Evolutionary conservation across 2,797 vertebrate genomes (phyloP).

Genomic region (Sebastes minor): DNA sequence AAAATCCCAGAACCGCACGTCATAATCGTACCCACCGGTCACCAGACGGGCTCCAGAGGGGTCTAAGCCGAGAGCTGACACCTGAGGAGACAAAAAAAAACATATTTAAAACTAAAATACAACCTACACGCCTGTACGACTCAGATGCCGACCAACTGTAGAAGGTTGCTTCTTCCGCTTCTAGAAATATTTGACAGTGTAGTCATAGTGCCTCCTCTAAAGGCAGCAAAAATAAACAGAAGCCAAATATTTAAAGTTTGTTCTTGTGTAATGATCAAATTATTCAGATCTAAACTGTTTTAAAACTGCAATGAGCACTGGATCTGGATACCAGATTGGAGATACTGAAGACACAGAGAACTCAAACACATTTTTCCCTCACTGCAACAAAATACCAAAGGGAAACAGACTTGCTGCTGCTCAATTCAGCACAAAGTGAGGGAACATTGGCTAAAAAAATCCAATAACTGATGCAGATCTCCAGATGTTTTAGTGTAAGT

Average conservation of each 20-base stretch:
- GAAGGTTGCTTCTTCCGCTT: neutral
- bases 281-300: neutral
- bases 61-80: conserved; percentile 88
- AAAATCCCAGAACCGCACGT: conserved; percentile 98
- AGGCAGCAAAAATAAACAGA: neutral
- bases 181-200: neutral
- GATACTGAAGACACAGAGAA: neutral
- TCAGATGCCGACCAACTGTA: neutral
- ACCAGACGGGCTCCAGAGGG: conserved; percentile 95
- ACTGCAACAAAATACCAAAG: neutral
- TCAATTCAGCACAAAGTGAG: neutral
- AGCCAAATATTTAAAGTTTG: conserved; percentile 11
- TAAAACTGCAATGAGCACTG: conserved; percentile 2
- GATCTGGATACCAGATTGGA: conserved; percentile 1
- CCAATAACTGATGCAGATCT: neutral
- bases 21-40: conserved; percentile 94
- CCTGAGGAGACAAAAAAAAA: conserved; percentile 49
- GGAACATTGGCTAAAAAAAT: neutral
- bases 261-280: neutral
- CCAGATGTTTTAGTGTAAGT: neutral
- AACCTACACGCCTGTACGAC: neutral
- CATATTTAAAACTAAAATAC: neutral
- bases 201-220: neutral
- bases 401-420: neutral
- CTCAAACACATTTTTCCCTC: neutral